phyloP scores from a whole-genome alignment of 2,797 vertebrate genomes.

The Acanthis flammea region DNA sequence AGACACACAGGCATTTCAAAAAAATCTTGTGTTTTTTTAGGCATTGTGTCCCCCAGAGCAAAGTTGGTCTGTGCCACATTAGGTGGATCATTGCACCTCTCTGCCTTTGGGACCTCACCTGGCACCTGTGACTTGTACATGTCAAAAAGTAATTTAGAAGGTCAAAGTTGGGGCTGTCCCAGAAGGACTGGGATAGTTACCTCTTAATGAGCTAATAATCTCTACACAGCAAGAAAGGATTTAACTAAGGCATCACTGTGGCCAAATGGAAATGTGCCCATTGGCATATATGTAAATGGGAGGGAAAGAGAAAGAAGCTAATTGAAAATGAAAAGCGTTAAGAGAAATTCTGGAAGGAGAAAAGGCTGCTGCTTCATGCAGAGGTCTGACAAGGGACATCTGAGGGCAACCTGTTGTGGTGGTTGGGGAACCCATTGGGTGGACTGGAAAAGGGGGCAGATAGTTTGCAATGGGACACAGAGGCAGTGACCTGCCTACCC shows the following conservation, averaged over 20 bases:
- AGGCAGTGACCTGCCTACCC: not conserved
- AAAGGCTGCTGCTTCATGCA: not conserved
- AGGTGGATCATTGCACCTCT: not conserved
- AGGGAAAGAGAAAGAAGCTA: not conserved
- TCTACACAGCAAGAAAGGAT: not conserved
- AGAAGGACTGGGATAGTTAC: not conserved
- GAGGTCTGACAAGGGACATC: not conserved
- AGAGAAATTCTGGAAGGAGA: not conserved
- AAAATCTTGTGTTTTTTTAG: not conserved
- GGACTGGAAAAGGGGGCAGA: not conserved
- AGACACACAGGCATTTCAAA: not conserved
- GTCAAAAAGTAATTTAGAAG: not conserved
- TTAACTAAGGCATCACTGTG: not conserved
- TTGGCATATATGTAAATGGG: not conserved
- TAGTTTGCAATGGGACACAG: not conserved
- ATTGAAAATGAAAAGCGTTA: not conserved
- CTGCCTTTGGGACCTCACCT: not conserved
- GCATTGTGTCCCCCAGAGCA: not conserved
- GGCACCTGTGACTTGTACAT: not conserved
- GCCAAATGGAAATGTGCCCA: not conserved
- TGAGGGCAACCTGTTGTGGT: not conserved
- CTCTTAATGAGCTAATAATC: not conserved
- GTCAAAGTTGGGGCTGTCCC: not conserved
- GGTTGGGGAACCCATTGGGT: not conserved
- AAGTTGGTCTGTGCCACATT: not conserved